Conservation (phyloP, 2,888 invertebrate species). For the Cantharis rustica region DNA sequence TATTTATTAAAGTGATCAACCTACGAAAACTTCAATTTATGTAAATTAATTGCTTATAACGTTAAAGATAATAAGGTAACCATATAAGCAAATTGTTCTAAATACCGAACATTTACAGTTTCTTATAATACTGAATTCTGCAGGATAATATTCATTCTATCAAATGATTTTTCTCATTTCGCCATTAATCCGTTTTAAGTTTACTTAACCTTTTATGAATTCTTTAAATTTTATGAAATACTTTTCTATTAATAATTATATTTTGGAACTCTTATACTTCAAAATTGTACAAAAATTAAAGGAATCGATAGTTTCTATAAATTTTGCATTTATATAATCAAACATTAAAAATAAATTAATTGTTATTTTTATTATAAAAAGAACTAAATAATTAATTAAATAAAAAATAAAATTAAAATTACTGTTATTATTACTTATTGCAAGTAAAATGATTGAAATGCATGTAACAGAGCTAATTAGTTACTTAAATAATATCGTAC, state of each 20-base stretch:
- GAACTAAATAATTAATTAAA: too few species aligned
- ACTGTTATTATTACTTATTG: too few species aligned
- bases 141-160: neutral
- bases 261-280: too few species aligned
- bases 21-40: neutral
- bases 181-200: neutral
- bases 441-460: neutral
- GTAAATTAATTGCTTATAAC: neutral
- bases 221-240: too few species aligned
- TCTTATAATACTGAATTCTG: neutral
- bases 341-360: too few species aligned
- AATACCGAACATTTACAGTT: neutral
- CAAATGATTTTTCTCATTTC: too few species aligned
- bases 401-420: too few species aligned
- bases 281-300: too few species aligned
- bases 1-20: neutral
- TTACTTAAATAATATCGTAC: neutral
- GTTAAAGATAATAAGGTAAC: neutral
- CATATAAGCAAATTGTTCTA: neutral
- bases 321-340: too few species aligned
- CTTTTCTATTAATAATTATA: too few species aligned
- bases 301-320: too few species aligned
- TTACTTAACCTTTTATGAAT: neutral
- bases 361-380: too few species aligned
- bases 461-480: neutral